Conservation (phyloP, 2,888 invertebrate genomes). For the Lithophane socia region DNA sequence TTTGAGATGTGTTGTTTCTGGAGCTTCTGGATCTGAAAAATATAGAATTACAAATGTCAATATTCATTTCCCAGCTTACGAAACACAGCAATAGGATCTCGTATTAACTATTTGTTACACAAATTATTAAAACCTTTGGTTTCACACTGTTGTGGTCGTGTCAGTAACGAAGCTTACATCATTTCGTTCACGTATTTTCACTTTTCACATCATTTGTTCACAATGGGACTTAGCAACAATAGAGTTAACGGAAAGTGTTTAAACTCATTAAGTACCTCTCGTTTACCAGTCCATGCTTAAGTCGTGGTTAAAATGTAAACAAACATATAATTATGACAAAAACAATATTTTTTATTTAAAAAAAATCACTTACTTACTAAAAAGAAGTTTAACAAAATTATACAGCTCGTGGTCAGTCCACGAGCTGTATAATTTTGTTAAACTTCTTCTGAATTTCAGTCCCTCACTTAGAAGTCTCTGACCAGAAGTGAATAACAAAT, state of each 20-base stretch:
- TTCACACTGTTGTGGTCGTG: too few relatives aligned
- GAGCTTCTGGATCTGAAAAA: constrained; percentile 47
- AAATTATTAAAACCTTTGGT: neutral
- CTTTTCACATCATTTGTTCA: too few relatives aligned
- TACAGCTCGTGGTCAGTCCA: too few relatives aligned
- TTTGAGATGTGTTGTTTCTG: constrained; percentile 13
- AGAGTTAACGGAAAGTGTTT: too few relatives aligned
- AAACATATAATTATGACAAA: neutral
- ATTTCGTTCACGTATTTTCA: too few relatives aligned
- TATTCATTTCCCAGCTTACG: neutral
- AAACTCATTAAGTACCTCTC: too few relatives aligned
- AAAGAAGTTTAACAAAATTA: too few relatives aligned
- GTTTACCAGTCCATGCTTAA: too few relatives aligned
- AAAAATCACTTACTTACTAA: constrained; percentile 20
- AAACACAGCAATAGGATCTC: neutral
- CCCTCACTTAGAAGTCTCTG: constrained; percentile 30
- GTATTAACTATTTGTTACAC: neutral
- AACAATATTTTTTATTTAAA: neutral
- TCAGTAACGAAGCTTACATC: neutral
- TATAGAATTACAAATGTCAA: neutral
- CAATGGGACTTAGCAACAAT: neutral
- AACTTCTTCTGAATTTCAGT: neutral
- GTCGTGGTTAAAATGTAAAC: too few relatives aligned
- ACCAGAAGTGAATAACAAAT: neutral
- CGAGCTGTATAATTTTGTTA: constrained; percentile 14